These are phyloP conservation scores for Sebastes glaucus DNA, from an alignment of 2,797 vertebrate genomes.

Conservation along the genomic window DNA sequence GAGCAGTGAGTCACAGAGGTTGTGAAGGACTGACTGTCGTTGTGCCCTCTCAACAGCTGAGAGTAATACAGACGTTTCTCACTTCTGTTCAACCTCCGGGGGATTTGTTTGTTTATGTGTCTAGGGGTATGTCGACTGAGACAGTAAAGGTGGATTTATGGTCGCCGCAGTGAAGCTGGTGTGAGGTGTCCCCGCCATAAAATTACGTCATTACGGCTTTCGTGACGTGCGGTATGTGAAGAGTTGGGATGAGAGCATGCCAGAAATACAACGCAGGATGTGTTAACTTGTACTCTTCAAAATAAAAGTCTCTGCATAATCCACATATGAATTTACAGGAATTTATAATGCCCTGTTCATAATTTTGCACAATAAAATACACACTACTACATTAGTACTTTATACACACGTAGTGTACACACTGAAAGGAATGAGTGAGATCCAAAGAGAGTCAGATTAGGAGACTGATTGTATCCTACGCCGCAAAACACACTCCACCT, in stretches of 20 bases:
- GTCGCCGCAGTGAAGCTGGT: no score
- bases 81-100: not conserved
- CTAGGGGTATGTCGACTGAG: not conserved
- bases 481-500: not conserved
- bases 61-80: not conserved
- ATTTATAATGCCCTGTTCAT: not conserved
- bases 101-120: not conserved
- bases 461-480: not conserved
- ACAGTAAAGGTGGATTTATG: no score
- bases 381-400: not conserved
- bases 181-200: no score
- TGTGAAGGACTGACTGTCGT: slow-evolving; percentile 6
- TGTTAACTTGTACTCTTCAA: not conserved
- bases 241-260: no score
- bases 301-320: not conserved
- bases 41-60: not conserved
- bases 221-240: no score
- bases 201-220: no score
- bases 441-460: not conserved
- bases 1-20: slow-evolving; percentile 15
- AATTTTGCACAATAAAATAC: not conserved
- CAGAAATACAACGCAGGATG: not conserved
- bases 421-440: not conserved
- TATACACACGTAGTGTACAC: not conserved
- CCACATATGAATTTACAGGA: not conserved